Evolutionary conservation across 2,797 vertebrate species (phyloP), one percentile per base, ranked within the genome.

Genomic region (Molossus molossus): DNA sequence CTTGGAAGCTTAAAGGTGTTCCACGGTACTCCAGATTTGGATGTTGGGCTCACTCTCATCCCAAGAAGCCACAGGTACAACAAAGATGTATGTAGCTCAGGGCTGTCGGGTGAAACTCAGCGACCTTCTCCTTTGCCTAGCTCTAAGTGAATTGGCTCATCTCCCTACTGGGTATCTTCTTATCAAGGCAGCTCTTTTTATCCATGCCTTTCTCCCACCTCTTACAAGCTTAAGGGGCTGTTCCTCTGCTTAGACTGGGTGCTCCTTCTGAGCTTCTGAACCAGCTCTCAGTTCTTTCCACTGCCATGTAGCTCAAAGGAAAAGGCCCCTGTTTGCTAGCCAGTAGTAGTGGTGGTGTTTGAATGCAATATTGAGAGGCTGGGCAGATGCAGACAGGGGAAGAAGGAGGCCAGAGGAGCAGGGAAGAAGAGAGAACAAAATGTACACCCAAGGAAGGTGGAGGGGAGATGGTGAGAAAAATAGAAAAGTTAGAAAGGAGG

Each of bases 201-300:
- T 62, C 82, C 55, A 20, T n/a, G 3, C 70, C 58, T 80, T 60
- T 65, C 55, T 69, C 57, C 18, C 17, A 50, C 48, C 12, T 79
- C 57, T 75, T 33, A 50, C 14, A 64, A 94, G 37, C 40, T 82
- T 21, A 82, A 76, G 8, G 29, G 23, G 10, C 27, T 53, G 10
- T 20, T 83, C 53, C 29, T 93, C 53, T 83, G 37, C 53, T 80
- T 82, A 29, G 45, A 50, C 37, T 76, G 60, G 8, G 40, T 82
- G 11, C 84, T 70, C 88, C 87, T 77, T 80, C 65, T 64, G 83
- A 89, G n/a, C 40, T 72, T 93, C 81, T 91, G 27, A 87, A 87
- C 50, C 25, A 58, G 6, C 40, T 62, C 0, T 87, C 69, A 9
- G 13, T 64, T 88, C 77, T 95, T 89, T 62, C 33, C 50, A 23